Evolutionary conservation across 2,888 invertebrate species (phyloP), one percentile per base, ranked within the genome.

Genomic region (Cinara cedri): DNA sequence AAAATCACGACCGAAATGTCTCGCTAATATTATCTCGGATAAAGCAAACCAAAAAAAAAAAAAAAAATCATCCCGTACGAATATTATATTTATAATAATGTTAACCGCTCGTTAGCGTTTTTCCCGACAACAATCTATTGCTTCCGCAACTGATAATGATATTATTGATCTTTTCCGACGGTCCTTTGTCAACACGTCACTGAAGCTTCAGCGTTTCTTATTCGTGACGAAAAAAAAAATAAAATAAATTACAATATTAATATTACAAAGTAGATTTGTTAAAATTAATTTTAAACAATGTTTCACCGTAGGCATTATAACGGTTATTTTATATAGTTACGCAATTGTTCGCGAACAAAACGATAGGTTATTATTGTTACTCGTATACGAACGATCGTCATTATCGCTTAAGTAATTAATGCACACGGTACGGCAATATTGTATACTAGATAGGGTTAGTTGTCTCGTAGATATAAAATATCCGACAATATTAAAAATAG

Each of bases 371-470:
- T n/a, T n/a, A n/a, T n/a, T n/a, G n/a, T n/a, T 24, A 57, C 44
- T 19, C 19, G 21, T 44, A 19, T 63, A 75, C 74, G 54, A 65
- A 65, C 65, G 74, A 75, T 75, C 74, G 65, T 75, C 74, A 75
- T 75, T 75, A 75, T 72, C 74, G 44, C 54, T 16, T 75, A 75
- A 75, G 74, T 75, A 75, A 65, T 65, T 65, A 21, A 42, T 55
- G 34, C 26, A 49, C 49, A 1, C 49, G 62, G 54, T 65, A 6
- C 24, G 6, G 13, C 11, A 24, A 57, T 2, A 21, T 42, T 8
- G 51, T 46, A 70, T 11, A n/a, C 14, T 11, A 19, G 62, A 62
- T 26, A 21, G 19, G 10, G 34, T 62, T 62, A 62, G 21, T 19
- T 21, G 14, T 72, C 21, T 60, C 60, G 19, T 72, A n/a, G n/a